Base-by-base conservation (phyloP, 1,140 invertebrate species). In the Hestina assimilis region DNA sequence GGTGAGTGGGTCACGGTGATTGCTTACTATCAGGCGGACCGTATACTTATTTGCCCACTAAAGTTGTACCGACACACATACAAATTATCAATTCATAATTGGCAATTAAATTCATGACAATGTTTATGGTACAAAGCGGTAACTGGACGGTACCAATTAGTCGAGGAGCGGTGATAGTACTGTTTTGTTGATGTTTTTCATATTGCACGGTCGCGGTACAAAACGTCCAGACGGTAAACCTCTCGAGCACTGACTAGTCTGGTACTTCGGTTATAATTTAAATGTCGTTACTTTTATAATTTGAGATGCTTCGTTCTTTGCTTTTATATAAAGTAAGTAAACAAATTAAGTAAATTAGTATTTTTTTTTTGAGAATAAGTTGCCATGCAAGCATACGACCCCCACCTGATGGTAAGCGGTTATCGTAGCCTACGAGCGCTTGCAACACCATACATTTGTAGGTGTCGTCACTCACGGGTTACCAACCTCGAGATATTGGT, bases 171-270 rank as follows among this genome's bases (percentile, higher is more conserved):
- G 17, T 47, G 28, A 47, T 28, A 47, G 17, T n/a, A n/a, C n/a
- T n/a, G n/a, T 6, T 31, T n/a, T 35, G 29, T 47, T 47, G 28
- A 35, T 29, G 31, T 47, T 47, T 33, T 33, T 47, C 29, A 47
- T 17, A 47, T 19, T 33, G 19, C 29, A 47, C 33, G 31, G 31
- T 29, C 15, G 45, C 11, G 20, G 45, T 47, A 33, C 17, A 47
- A 23, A 33, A 19, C 19, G 33, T 19, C 15, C 15, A 38, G 33
- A 38, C 33, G 15, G 8, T 17, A 38, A 14, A 19, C 33, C 15
- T 38, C 33, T 38, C 15, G 15, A n/a, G 15, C 33, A 17, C 19
- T 38, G 8, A 38, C 19, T 2, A 19, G 15, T 17, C 33, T 38
- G 1, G 33, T 38, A 38, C 17, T 38, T 19, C n/a, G 12, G 8